These are phyloP conservation scores for Sciurus carolinensis DNA, from an alignment of 2,797 vertebrate species.

Conservation along the genomic window DNA sequence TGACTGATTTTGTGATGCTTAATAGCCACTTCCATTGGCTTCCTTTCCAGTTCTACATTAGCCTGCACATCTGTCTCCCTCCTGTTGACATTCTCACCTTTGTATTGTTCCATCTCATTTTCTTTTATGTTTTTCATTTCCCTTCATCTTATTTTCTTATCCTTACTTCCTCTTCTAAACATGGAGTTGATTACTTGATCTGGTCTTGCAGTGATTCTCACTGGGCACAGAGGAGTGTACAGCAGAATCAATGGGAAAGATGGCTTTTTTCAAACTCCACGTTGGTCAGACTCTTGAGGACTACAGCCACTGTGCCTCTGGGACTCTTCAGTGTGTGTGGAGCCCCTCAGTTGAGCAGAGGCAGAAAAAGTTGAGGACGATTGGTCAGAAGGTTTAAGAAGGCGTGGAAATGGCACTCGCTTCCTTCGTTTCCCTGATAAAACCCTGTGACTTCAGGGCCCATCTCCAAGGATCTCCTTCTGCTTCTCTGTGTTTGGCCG, in stretches of 20 bases:
- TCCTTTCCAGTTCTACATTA: neutral
- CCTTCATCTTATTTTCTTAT: neutral
- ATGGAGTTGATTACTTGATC: neutral
- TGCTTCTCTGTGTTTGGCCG: conserved; percentile 10
- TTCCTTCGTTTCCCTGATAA: conserved; percentile 51
- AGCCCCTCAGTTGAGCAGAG: neutral
- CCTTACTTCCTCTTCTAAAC: neutral
- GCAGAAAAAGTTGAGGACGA: neutral
- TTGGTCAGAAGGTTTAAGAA: conserved; percentile 18
- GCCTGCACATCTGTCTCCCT: neutral
- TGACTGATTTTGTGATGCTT: neutral
- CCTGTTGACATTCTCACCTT: neutral
- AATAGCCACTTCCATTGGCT: neutral
- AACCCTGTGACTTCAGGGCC: conserved; percentile 1
- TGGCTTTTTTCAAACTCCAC: neutral
- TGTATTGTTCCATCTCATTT: conserved; percentile 24
- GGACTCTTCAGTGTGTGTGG: neutral
- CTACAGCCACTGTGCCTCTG: neutral
- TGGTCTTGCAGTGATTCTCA: neutral
- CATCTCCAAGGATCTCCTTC: conserved; percentile 1
- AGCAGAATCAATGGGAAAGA: neutral
- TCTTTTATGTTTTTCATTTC: conserved; percentile 30
- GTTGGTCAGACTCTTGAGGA: neutral
- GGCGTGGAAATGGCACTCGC: neutral
- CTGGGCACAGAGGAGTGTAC: neutral